phyloP scores from a whole-genome alignment of 2,113 vertebrate genomes.

The Nothocercus nigrocapillus region DNA sequence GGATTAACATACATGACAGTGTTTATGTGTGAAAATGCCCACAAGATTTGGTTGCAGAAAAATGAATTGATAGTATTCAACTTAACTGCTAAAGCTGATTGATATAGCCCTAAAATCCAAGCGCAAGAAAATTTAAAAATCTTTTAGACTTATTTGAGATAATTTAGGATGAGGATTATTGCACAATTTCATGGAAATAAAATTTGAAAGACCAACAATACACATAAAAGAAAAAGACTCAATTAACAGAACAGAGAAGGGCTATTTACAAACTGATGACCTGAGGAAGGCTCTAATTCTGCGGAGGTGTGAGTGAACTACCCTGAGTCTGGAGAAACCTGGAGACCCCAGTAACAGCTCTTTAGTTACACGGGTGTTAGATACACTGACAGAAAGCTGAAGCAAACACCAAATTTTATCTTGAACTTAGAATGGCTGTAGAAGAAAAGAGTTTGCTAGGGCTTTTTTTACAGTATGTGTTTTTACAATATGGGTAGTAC shows the following conservation, averaged over 20 bases:
- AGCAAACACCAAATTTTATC: background rate
- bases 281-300: background rate
- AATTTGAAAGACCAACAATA: background rate
- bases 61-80: background rate
- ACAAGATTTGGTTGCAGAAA: background rate
- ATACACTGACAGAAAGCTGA: background rate
- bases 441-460: accelerated
- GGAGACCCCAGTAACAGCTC: background rate
- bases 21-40: background rate
- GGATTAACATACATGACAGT: background rate
- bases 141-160: background rate
- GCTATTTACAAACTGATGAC: background rate
- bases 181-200: background rate
- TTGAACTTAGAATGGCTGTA: background rate
- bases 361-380: background rate
- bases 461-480: background rate
- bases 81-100: background rate
- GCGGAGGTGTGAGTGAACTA: background rate
- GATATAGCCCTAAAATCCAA: background rate
- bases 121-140: background rate
- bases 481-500: background rate
- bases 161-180: background rate
- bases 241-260: background rate
- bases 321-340: background rate
- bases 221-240: background rate